Percentiles rank a stretch among this genome's conserved stretches.
Evolutionary conservation across 2,888 invertebrate genomes (phyloP).

Genomic region (Chrysina gloriosa): DNA sequence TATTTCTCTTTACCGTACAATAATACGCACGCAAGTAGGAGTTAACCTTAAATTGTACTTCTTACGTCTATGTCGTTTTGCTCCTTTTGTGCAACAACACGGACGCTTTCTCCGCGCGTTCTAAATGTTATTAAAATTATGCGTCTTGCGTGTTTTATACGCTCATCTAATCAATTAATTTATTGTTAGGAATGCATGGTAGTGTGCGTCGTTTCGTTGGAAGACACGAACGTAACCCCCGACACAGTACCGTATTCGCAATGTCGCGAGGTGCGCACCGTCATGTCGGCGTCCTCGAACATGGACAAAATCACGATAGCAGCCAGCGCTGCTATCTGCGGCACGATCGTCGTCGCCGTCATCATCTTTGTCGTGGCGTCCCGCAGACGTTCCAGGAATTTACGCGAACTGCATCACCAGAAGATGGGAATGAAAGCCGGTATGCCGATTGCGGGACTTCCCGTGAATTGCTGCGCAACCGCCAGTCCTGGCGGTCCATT

Average conservation of each 20-base stretch:
- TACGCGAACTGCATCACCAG: slow-evolving; percentile 78
- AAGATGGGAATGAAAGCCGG: slow-evolving; percentile 71
- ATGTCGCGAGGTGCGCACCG: slow-evolving; percentile 90
- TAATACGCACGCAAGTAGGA: too few relatives aligned
- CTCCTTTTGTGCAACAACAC: too few relatives aligned
- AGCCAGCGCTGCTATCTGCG: slow-evolving; percentile 92
- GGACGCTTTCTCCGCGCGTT: too few relatives aligned
- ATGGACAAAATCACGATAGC: slow-evolving; percentile 97
- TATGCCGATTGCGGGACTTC: slow-evolving; percentile 78
- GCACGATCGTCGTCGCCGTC: slow-evolving; percentile 90
- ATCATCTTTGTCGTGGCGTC: slow-evolving; percentile 91
- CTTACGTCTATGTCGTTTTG: too few relatives aligned
- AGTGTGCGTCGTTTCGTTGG: slow-evolving; percentile 91
- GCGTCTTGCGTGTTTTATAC: too few relatives aligned
- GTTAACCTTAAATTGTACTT: too few relatives aligned
- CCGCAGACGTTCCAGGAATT: slow-evolving; percentile 80
- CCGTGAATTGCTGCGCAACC: slow-evolving; percentile 84
- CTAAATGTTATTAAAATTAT: too few relatives aligned
- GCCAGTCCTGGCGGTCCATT: slow-evolving; percentile 84
- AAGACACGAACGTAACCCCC: slow-evolving; percentile 88
- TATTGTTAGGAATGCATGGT: slow-evolving; percentile 86
- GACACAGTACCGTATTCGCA: slow-evolving; percentile 87
- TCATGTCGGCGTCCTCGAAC: slow-evolving; percentile 84
- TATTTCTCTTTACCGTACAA: too few relatives aligned
- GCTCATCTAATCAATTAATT: not conserved